Percentiles rank a stretch among this genome's conserved stretches.
phyloP scores from a whole-genome alignment of 2,888 invertebrate genomes.

The Clostera curtula region DNA sequence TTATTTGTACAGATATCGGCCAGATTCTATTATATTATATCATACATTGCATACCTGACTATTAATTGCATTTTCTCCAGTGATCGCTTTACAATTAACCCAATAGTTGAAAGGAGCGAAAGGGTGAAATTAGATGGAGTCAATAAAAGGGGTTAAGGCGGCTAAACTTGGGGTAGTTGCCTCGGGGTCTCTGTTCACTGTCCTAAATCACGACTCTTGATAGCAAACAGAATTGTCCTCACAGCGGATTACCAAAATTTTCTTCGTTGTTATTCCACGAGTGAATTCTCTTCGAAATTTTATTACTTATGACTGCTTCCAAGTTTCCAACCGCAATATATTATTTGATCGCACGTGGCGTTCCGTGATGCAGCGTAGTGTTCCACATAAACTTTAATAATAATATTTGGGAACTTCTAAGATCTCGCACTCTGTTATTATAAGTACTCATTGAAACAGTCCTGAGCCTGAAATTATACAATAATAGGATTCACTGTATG shows the following conservation, averaged over 20 bases:
- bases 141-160: constrained; percentile 4
- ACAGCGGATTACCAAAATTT: constrained; percentile 2
- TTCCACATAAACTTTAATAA: background rate
- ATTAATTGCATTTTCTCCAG: too few relatives aligned
- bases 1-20: too few relatives aligned
- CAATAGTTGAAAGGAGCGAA: background rate
- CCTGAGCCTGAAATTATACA: too few relatives aligned
- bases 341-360: too few relatives aligned
- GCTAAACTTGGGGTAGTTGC: constrained; percentile 4
- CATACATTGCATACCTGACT: too few relatives aligned
- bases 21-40: too few relatives aligned
- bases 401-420: background rate
- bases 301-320: too few relatives aligned
- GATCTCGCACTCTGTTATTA: background rate
- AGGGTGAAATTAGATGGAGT: constrained; percentile 1
- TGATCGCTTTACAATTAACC: too few relatives aligned
- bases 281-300: background rate
- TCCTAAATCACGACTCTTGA: constrained; percentile 3
- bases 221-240: constrained; percentile 2
- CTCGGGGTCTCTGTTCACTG: constrained; percentile 1
- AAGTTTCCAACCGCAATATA: too few relatives aligned
- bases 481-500: too few relatives aligned
- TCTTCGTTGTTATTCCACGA: constrained; percentile 1
- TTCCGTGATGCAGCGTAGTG: too few relatives aligned
- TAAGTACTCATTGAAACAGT: too few relatives aligned